Base-by-base conservation (phyloP, 1,140 invertebrate species). In the Drosophila punjabiensis region DNA sequence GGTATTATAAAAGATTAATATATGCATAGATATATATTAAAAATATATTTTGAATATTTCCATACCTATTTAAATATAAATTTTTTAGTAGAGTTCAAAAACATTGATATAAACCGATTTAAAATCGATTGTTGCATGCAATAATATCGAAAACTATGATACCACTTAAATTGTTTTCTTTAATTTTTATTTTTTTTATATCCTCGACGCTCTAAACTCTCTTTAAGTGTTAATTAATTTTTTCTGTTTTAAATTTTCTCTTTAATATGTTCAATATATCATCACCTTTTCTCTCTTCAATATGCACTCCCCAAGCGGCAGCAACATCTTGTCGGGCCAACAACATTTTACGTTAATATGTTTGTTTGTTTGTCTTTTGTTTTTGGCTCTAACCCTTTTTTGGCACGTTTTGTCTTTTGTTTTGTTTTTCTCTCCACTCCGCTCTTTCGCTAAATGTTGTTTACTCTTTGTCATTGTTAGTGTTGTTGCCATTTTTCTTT, bases 381-480 rank as follows among this genome's bases (percentile, higher is more conserved):
- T 81, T 81, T 83, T 81, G 67, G 68, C 65, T 76, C 78, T 79
- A 53, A 79, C 76, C 77, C 76, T 78, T 81, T 76, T 66, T 61
- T 76, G 76, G 52, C 70, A 71, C 67, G 77, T 74, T 73, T 56
- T 61, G 66, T 79, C 45, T 70, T 66, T 37, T 37, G 58, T 59
- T 71, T 69, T 59, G 78, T 48, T 53, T 79, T 60, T 50, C 64
- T 53, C 52, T 61, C 14, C 33, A 20, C 64, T 61, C 37, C 37
- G 41, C 67, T 60, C 78, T 65, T 79, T 80, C 59, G 82, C 82
- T 90, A 85, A 89, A 89, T 90, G 86, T 89, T 89, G 86, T 85
- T 90, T 89, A 89, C 85, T 90, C 70, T 85, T 82, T 84, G 79
- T 90, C 85, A 89, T 89, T 88, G 84, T 89, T 84, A 45, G 64